Evolutionary conservation across 2,888 invertebrate genomes (phyloP), one percentile per base, ranked within the genome.

Genomic region (Tholera decimalis): DNA sequence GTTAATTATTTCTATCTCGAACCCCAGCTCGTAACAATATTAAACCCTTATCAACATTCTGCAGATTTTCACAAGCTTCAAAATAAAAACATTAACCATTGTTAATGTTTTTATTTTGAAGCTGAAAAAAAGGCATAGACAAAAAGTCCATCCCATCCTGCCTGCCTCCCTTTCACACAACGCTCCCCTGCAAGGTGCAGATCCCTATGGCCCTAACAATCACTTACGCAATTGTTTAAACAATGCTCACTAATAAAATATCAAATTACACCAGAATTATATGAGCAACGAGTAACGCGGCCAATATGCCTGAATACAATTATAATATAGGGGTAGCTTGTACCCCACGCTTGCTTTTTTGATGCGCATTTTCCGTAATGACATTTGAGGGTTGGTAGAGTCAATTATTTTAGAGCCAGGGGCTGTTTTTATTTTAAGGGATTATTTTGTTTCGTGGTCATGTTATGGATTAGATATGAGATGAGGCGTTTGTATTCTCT

Each of bases 141-240:
- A 41, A 39, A 57, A 57, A 28, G 30, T 20, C 8, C 8, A 39
- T 51, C 18, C 5, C 26, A 4, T 30, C 28, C 39, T 47, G 41
- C 4, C 47, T 89, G 73, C 30, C 44, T 79, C 82, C 43, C 33
- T 88, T 35, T 43, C 18, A 77, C 83, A 88, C 82, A 81, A 50
- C 30, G 39, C 74, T 80, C 69, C 20, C 44, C 77, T 68, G 80
- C 89, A 92, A 92, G 92, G 92, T 92, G 92, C 92, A 89, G 87
- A 85, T 79, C 89, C 85, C 85, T 57, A 63, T 77, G 83, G 75
- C 77, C 76, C 80, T 79, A 89, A 93, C 94, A 94, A 93, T 94
- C 93, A 94, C 94, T 95, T 92, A 92, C 93, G 92, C 95, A 95
- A 95, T 95, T 94, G 95, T 94, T 94, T 95, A 95, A 94, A 95